phyloP scores from a whole-genome alignment of 2,113 vertebrate genomes.

The Hippotragus niger region DNA sequence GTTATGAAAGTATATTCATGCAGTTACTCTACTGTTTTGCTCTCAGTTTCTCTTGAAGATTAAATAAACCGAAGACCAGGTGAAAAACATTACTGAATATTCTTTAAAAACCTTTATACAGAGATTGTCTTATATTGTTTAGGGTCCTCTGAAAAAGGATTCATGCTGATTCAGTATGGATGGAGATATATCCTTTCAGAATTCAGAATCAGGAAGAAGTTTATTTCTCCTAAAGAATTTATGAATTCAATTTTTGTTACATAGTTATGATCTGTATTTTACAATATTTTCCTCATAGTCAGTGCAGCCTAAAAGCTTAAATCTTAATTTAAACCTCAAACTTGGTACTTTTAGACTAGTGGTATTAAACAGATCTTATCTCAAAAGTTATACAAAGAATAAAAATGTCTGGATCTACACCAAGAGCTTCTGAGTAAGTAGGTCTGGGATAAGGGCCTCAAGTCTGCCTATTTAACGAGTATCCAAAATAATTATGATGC shows the following conservation, averaged over 20 bases:
- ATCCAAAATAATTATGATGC: neutral
- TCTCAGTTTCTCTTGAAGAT: slow-evolving; percentile 11
- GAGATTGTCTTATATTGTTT: neutral
- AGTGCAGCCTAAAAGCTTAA: neutral
- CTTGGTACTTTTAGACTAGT: neutral
- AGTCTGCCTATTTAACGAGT: neutral
- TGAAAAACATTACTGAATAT: neutral
- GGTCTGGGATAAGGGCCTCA: neutral
- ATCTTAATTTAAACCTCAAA: slow-evolving; percentile 25
- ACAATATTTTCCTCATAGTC: neutral
- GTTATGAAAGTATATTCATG: neutral
- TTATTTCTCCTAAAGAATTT: neutral
- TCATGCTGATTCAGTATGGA: neutral
- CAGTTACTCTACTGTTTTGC: neutral
- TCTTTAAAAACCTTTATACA: neutral
- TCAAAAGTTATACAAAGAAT: neutral
- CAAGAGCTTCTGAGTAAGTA: neutral
- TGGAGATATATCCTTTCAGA: neutral
- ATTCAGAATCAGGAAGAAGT: neutral
- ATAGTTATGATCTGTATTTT: neutral
- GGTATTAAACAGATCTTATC: neutral
- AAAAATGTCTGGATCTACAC: neutral
- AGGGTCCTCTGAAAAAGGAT: neutral
- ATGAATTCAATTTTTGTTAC: neutral
- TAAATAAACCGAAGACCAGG: neutral